Base-by-base conservation (phyloP, 2,888 invertebrate species). In the Autographa pulchrina region DNA sequence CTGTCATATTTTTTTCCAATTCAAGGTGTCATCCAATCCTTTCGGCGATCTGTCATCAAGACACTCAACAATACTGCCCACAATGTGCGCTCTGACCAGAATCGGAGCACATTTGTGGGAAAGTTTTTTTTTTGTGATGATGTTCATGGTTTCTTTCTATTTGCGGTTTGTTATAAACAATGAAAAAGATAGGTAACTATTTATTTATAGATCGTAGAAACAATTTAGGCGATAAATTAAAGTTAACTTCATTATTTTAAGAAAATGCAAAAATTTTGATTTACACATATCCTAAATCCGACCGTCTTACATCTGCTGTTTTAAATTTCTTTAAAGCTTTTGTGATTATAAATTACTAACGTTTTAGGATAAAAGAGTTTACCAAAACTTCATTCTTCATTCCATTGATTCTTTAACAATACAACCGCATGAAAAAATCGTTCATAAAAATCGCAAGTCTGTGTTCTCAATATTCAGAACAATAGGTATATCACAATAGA, bases 21-120 rank as follows among this genome's bases (percentile, higher is more conserved):
- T 72, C 88, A 92, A 93, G 92, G 92, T 94, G 92, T 88, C 83
- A 91, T 88, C 86, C 90, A 94, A 94, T 93, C 94, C 95, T 94
- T 95, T 94, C 78, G 87, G 82, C 86, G 84, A 85, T 86, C 89
- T 87, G 82, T 86, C 89, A 89, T 86, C 85, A 85, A 84, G 82
- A 83, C 87, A 84, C 86, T 77, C 74, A 69, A 89, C 92, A 93
- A 93, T 89, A 80, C 83, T 85, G 87, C 80, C 88, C 90, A 95
- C 92, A 95, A 95, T 91, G 84, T 91, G 87, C 91, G 90, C 85
- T 94, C 92, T 95, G 95, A 96, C 96, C 95, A 94, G 93, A 94
- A 93, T 91, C 90, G 76, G 89, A 89, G 82, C 93, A 93, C 87
- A 90, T 92, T 91, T 93, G 91, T 91, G 91, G 84, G 89, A 89